phyloP scores from a whole-genome alignment of 2,113 vertebrate genomes.

The Oncorhynchus masou region DNA sequence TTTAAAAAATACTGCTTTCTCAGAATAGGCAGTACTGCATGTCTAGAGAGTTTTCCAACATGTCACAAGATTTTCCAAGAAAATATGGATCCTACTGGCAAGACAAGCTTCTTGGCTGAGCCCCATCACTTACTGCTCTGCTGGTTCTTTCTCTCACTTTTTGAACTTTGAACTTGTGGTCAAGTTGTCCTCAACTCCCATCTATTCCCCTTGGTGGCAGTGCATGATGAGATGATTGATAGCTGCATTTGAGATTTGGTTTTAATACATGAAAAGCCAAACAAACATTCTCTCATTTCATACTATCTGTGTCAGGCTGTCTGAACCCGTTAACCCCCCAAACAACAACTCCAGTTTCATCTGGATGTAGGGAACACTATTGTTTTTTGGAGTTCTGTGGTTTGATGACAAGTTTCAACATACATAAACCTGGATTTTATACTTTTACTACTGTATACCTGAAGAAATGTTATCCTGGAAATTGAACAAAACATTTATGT shows the following conservation, averaged over 20 bases:
- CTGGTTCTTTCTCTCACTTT: conserved; percentile 36
- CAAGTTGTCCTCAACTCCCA: conserved; percentile 31
- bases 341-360: too few species aligned
- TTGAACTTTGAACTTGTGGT: conserved; percentile 34
- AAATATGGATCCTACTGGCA: conserved; percentile 43
- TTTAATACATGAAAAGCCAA: conserved; percentile 42
- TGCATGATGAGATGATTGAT: conserved; percentile 43
- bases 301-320: conserved; percentile 24
- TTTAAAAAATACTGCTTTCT: conserved; percentile 37
- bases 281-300: conserved; percentile 27
- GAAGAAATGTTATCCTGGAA: too few species aligned
- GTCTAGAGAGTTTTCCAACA: conserved; percentile 20
- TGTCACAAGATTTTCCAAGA: conserved; percentile 30
- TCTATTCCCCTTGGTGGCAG: conserved; percentile 38
- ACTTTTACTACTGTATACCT: too few species aligned
- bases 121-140: conserved; percentile 40
- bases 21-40: conserved; percentile 39
- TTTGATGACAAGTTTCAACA: too few species aligned
- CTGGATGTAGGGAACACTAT: too few species aligned
- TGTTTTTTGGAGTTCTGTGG: too few species aligned
- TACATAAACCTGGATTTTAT: too few species aligned
- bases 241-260: conserved; percentile 41
- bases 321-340: neutral
- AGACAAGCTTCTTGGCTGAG: conserved; percentile 25
- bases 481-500: too few species aligned